Evolutionary conservation across 2,888 invertebrate genomes (phyloP), one percentile per base, ranked within the genome.

Genomic region (Anoplius nigerrimus): DNA sequence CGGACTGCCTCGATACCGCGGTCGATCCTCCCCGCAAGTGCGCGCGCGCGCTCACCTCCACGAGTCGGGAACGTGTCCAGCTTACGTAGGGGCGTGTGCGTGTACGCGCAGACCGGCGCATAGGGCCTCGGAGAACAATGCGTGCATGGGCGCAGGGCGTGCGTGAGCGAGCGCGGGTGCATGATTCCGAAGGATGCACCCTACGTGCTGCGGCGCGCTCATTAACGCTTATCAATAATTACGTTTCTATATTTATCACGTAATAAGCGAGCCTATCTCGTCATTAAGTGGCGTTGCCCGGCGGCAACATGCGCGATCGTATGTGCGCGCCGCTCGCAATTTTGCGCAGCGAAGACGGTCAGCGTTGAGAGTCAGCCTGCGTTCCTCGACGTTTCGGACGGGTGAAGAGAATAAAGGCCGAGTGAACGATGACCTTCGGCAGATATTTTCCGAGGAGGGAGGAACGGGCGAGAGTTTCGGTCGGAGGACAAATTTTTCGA

Each of bases 221-320:
- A 86, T 88, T 87, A 86, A 85, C 80, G 83, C 85, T 87, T 87
- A 87, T 87, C 88, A 84, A 88, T 87, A 87, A 87, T 87, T 85
- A 84, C 82, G 74, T 85, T 86, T 84, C 84, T 86, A 84, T 84
- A 85, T 84, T 85, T 86, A 86, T 85, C 84, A 81, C 84, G 78
- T 84, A 85, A 85, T 83, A 84, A 86, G 84, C 82, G 71, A 80
- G 79, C 81, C 80, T 80, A 83, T 85, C 85, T 84, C 82, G 77
- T 86, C 82, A 80, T 86, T 87, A 87, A 81, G 77, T 75, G 73
- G 71, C 73, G 74, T 82, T 83, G 74, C 74, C 73, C 62, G 54
- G 64, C 65, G 69, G 58, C 55, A 66, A 22, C 21, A 13, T 34
- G 27, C 42, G 57, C 20, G 20, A 42, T n/a, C n/a, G n/a, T n/a